These are phyloP conservation scores for Microtus pennsylvanicus DNA, from an alignment of 2,113 vertebrate species.

Conservation along the genomic window DNA sequence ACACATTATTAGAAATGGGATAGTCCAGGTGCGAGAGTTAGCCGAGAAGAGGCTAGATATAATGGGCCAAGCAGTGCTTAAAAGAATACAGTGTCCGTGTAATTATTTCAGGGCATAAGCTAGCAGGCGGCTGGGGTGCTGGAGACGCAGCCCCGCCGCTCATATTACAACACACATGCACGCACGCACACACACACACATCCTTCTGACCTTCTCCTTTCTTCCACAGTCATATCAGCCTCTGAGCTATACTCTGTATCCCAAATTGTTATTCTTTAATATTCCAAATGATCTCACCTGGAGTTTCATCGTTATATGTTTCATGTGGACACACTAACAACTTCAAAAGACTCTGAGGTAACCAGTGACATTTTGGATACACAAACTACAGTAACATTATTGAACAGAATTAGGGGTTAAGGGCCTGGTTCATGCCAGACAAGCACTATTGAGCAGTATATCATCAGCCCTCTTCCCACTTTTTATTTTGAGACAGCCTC, in stretches of 20 bases:
- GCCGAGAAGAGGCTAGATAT: too few relatives aligned
- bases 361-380: not conserved
- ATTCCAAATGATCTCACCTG: not conserved
- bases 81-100: too few relatives aligned
- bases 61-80: too few relatives aligned
- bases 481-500: not conserved
- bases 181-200: not conserved
- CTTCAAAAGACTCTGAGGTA: not conserved
- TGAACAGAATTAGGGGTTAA: too few relatives aligned
- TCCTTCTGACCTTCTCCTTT: not conserved
- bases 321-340: not conserved
- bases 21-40: too few relatives aligned
- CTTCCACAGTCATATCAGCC: not conserved
- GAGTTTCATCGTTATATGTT: not conserved
- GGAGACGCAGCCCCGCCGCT: too few relatives aligned
- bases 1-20: too few relatives aligned
- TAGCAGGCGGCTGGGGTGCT: too few relatives aligned
- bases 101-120: too few relatives aligned
- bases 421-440: not conserved
- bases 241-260: not conserved
- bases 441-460: not conserved
- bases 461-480: not conserved
- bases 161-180: too few relatives aligned
- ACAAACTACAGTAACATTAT: not conserved
- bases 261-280: not conserved